Evolutionary conservation across 2,797 vertebrate species (phyloP).

Genomic region (Pseudomugil gertrudae): DNA sequence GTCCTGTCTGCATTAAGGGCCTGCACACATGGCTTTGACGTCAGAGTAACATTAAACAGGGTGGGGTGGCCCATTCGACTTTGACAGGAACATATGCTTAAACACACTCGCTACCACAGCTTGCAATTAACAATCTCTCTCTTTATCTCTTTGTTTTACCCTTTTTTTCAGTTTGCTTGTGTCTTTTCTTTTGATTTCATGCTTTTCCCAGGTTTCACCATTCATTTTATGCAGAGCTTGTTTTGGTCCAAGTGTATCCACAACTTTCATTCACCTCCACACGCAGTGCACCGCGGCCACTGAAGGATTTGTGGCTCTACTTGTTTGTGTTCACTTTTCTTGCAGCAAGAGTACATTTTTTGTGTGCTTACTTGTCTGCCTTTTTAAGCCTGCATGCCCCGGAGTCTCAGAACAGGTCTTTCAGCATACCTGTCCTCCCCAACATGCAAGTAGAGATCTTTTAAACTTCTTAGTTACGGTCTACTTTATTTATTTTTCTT

Average conservation of each 20-base stretch:
- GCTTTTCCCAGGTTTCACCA: not conserved
- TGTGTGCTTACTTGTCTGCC: not conserved
- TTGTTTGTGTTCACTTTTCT: not conserved
- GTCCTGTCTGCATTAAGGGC: slow-evolving; percentile 79
- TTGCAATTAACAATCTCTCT: slow-evolving; percentile 35
- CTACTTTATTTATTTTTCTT: not conserved
- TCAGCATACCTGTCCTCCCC: slow-evolving; percentile 42
- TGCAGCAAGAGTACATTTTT: not conserved
- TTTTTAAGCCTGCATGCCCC: slow-evolving; percentile 2
- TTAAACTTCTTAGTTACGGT: not conserved
- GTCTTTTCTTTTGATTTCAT: not conserved
- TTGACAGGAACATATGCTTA: slow-evolving; percentile 43
- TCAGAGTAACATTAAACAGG: slow-evolving; percentile 83
- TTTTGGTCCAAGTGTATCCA: slow-evolving; percentile 3
- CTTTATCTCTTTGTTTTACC: slow-evolving; percentile 12
- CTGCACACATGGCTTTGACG: slow-evolving; percentile 80
- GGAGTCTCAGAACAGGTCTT: slow-evolving; percentile 52
- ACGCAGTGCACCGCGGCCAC: not conserved
- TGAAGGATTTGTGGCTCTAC: slow-evolving; percentile 8
- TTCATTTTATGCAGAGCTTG: slow-evolving; percentile 15
- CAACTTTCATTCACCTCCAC: slow-evolving; percentile 32
- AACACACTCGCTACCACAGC: slow-evolving; percentile 25
- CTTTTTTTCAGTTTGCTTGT: not conserved
- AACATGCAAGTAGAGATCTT: slow-evolving; percentile 14
- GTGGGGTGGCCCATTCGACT: slow-evolving; percentile 69